Base-by-base conservation (phyloP, 2,888 invertebrate genomes). In the Pristionchus japonicus region DNA sequence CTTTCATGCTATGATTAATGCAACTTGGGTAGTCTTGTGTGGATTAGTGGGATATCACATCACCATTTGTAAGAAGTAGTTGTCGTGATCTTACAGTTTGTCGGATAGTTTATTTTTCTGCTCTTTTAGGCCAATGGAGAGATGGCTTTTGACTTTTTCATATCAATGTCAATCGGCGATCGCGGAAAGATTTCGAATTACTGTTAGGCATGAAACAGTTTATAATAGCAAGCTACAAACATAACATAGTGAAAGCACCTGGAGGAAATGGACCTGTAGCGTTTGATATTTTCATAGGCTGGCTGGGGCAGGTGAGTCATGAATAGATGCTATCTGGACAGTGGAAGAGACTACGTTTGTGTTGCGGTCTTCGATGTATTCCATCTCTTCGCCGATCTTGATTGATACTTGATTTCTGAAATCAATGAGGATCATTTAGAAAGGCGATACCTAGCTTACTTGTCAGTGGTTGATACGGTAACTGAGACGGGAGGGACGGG, bases 361-460 rank as follows among this genome's bases (percentile, higher is more conserved):
- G 64, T 91, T 91, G 27, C 90, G 90, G 7, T 90, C 90, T 87
- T 93, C 93, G 88, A 93, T 93, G 87, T 89, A 93, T 88, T 93
- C 93, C 40, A 93, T 77, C 61, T 92, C 93, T 20, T 80, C 87
- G 0, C 80, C 80, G 34, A 87, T 77, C 43, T 64, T 52, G 40
- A 87, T 43, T 20, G 87, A 74, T 40, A 87, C 80, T 80, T 87
- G 52, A 27, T 80, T 64, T 11, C 87, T 87, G 37, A 37, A 80
- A 40, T n/a, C 0, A 3, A 0, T 23, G 6, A n/a, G n/a, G n/a
- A 17, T 23, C 17, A 40, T 40, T 64, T 3, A 3, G 7, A 23
- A 47, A n/a, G 23, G 1, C 6, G 23, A 13, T 13, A 34, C 23
- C 23, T 3, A 17, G 64, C 27, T 27, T 40, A 86, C 86, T 86